phyloP scores from a whole-genome alignment of 2,888 invertebrate species.

The Xestobium rufovillosum region DNA sequence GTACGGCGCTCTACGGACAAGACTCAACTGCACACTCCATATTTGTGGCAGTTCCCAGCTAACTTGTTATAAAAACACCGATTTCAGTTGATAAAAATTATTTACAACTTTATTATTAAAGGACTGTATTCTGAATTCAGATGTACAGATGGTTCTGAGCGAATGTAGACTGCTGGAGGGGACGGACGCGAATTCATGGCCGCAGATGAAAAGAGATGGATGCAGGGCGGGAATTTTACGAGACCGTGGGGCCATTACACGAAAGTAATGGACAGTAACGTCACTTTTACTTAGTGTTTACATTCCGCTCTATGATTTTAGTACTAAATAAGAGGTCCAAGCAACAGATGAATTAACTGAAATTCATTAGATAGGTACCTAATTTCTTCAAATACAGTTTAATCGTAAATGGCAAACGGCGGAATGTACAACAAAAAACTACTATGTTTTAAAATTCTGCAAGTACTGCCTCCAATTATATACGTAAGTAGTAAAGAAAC shows the following conservation, averaged over 20 bases:
- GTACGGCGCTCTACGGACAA: constrained; percentile 36
- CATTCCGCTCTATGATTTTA: too few relatives aligned
- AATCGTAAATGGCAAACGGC: too few relatives aligned
- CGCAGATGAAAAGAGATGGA: not conserved
- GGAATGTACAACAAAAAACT: too few relatives aligned
- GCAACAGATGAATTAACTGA: too few relatives aligned
- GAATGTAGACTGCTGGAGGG: not conserved
- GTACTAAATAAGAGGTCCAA: too few relatives aligned
- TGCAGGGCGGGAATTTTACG: not conserved
- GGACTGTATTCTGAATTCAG: too few relatives aligned
- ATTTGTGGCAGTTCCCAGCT: not conserved
- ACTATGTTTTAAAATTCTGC: too few relatives aligned
- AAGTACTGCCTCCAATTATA: too few relatives aligned
- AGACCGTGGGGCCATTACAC: constrained; percentile 2
- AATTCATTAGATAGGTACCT: too few relatives aligned
- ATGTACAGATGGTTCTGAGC: too few relatives aligned
- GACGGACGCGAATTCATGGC: not conserved
- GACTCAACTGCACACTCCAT: constrained; percentile 20
- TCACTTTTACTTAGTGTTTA: constrained; percentile 1
- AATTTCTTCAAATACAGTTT: too few relatives aligned
- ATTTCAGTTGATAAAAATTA: not conserved
- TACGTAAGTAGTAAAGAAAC: too few relatives aligned
- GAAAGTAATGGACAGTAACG: constrained; percentile 2
- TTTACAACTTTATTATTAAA: not conserved
- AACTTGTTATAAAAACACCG: not conserved